phyloP scores from a whole-genome alignment of 2,888 invertebrate genomes.

The Pammene fasciana region DNA sequence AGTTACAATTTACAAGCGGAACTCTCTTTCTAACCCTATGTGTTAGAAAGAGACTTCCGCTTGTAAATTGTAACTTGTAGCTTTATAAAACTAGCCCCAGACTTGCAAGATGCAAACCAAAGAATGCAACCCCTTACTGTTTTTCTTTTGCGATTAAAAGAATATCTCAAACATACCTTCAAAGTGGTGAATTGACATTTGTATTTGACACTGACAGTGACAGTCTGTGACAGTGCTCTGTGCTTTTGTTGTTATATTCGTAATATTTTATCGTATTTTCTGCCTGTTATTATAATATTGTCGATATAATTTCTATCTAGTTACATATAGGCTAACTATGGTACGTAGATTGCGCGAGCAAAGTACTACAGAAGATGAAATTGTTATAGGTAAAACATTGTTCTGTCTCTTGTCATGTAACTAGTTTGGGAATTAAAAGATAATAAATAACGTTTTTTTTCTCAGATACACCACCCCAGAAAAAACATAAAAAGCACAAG shows the following conservation, averaged over 20 bases:
- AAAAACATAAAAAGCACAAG: slow-evolving; percentile 86
- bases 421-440: background rate
- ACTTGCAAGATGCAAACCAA: too few relatives aligned
- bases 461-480: slow-evolving; percentile 77
- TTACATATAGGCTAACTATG: slow-evolving; percentile 53
- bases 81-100: too few relatives aligned
- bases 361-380: slow-evolving; percentile 78
- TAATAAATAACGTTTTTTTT: slow-evolving; percentile 24
- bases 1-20: too few relatives aligned
- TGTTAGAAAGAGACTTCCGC: too few relatives aligned
- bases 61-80: too few relatives aligned
- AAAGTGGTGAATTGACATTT: slow-evolving; percentile 15
- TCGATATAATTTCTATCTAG: background rate
- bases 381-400: slow-evolving; percentile 68
- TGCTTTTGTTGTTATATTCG: too few relatives aligned
- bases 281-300: background rate
- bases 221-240: too few relatives aligned
- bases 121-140: background rate
- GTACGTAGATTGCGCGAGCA: slow-evolving; percentile 75
- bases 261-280: background rate
- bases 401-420: slow-evolving; percentile 14
- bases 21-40: too few relatives aligned
- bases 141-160: background rate
- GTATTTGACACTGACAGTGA: background rate
- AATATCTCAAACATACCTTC: background rate